Evolutionary conservation across 2,888 invertebrate genomes (phyloP).

Genomic region (Spisula solida): DNA sequence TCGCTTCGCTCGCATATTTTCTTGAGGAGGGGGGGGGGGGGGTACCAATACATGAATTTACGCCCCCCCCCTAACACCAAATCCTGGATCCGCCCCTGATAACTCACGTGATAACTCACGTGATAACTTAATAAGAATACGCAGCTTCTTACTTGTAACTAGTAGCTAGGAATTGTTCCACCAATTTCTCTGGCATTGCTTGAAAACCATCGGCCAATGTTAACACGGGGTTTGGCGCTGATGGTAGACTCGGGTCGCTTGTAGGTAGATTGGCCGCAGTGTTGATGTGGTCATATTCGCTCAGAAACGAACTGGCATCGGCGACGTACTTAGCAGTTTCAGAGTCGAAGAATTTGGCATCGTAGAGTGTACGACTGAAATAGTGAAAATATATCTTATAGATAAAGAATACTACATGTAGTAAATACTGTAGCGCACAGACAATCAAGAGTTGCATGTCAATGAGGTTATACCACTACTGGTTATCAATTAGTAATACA

Average conservation of each 20-base stretch:
- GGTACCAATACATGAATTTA: too few species aligned
- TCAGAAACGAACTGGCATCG: slow-evolving; percentile 7
- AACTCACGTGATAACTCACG: too few species aligned
- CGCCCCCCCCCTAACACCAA: too few species aligned
- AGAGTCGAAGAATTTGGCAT: slow-evolving; percentile 28
- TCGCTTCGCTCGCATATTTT: too few species aligned
- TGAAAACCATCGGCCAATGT: slow-evolving; percentile 47
- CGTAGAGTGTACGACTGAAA: not conserved
- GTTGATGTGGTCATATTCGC: not conserved
- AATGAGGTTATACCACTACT: too few species aligned
- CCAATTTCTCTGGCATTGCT: slow-evolving; percentile 52
- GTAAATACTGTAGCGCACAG: too few species aligned
- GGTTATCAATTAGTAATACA: too few species aligned
- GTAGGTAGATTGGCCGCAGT: not conserved
- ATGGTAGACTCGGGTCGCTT: not conserved
- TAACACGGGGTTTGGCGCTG: slow-evolving; percentile 39
- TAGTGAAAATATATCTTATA: not conserved
- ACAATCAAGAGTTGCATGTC: too few species aligned
- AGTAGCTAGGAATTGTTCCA: slow-evolving; percentile 39
- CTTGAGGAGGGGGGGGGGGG: too few species aligned
- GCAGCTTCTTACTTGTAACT: slow-evolving; percentile 32
- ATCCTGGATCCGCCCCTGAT: too few species aligned
- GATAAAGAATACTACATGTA: too few species aligned
- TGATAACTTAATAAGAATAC: too few species aligned
- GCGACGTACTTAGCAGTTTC: slow-evolving; percentile 13